phyloP scores from a whole-genome alignment of 2,113 vertebrate genomes.

The Chrysochloris asiatica region DNA sequence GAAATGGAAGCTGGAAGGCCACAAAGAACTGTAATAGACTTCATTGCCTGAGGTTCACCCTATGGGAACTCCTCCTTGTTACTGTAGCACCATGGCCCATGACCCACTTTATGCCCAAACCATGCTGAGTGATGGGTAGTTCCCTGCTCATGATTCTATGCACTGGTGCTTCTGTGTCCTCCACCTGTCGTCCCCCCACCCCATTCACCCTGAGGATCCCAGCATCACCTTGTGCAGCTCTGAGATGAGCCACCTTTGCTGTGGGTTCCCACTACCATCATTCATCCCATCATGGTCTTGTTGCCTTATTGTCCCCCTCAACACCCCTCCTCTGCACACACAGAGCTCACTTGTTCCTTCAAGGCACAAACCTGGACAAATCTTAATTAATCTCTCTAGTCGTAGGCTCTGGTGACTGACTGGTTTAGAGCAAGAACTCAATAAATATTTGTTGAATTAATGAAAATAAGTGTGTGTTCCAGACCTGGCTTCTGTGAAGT shows the following conservation, averaged over 20 bases:
- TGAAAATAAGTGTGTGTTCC: constrained; percentile 29
- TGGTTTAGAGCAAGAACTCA: not conserved
- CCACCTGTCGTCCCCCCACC: not conserved
- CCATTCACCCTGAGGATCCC: not conserved
- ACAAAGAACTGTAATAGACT: not conserved
- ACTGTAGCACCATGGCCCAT: not conserved
- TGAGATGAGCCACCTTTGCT: not conserved
- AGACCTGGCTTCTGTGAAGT: constrained; percentile 5
- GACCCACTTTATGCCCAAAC: not conserved
- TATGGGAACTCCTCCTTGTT: not conserved
- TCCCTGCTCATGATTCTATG: not conserved
- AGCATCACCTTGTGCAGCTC: not conserved
- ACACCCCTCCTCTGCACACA: not conserved
- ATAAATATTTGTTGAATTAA: not conserved
- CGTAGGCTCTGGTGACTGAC: not conserved
- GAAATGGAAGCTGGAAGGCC: not conserved
- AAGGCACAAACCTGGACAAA: not conserved
- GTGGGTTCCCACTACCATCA: not conserved
- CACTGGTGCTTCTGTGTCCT: not conserved
- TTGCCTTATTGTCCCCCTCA: not conserved
- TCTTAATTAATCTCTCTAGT: constrained; percentile 56
- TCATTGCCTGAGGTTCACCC: not conserved
- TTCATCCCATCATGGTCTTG: not conserved
- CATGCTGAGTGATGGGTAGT: not conserved
- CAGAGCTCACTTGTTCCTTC: not conserved